These are phyloP conservation scores for Erythrolamprus reginae DNA, from an alignment of 2,113 vertebrate genomes.

Conservation along the genomic window DNA sequence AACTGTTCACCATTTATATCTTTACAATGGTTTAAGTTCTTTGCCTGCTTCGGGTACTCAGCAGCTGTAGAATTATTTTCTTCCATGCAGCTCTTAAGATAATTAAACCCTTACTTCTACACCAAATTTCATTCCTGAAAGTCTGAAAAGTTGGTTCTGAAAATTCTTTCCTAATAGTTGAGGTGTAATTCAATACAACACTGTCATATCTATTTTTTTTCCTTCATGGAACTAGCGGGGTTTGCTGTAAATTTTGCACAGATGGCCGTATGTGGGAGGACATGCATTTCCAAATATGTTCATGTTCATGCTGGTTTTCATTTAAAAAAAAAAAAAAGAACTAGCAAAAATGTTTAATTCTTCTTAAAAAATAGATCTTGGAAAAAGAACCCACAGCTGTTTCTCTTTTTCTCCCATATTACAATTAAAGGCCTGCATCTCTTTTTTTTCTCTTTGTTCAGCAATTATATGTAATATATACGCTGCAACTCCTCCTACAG, in stretches of 20 bases:
- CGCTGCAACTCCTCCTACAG: background rate
- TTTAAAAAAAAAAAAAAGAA: background rate
- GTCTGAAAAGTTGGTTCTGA: background rate
- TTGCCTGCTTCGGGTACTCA: background rate
- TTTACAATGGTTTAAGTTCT: background rate
- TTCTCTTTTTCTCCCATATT: background rate
- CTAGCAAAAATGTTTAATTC: background rate
- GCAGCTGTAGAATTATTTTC: background rate
- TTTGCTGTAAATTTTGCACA: constrained; percentile 16
- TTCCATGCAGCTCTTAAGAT: background rate
- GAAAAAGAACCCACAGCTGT: background rate
- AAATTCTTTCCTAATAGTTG: constrained; percentile 22
- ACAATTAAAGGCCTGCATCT: background rate
- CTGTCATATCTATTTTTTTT: constrained; percentile 1
- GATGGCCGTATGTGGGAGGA: background rate
- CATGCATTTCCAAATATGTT: constrained; percentile 5
- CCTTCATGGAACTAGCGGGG: background rate
- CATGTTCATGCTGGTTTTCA: background rate
- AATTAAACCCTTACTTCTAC: background rate
- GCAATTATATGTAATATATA: background rate
- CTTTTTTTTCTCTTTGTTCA: background rate
- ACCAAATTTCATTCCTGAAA: background rate
- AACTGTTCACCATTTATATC: background rate
- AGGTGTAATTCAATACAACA: constrained; percentile 13
- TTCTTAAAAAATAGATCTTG: background rate